Conservation (phyloP, 2,888 invertebrate species). For the Lasioglossum malachurum region DNA sequence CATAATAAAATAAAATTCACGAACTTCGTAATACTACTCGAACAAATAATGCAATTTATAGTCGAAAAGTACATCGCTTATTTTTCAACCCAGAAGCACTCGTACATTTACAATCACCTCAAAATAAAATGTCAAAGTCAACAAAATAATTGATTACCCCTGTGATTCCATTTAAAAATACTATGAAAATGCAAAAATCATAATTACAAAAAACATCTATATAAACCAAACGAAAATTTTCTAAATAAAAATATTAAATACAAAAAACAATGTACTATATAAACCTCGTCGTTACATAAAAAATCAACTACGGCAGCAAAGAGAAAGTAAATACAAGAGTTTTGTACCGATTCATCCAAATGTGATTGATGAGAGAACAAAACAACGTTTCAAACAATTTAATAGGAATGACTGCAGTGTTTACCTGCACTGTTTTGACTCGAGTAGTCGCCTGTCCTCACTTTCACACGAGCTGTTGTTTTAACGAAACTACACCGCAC, state of each 20-base stretch:
- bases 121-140: neutral
- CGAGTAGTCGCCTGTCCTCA: neutral
- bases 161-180: neutral
- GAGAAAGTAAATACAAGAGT: no score
- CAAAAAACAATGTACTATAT: neutral
- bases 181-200: neutral
- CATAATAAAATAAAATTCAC: neutral
- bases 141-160: neutral
- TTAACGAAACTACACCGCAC: neutral
- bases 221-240: neutral
- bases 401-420: neutral
- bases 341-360: neutral
- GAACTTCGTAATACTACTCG: neutral
- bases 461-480: conserved; percentile 2
- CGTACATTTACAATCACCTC: neutral
- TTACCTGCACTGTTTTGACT: conserved; percentile 24
- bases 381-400: neutral
- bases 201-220: neutral
- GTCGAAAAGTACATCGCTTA: neutral
- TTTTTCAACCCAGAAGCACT: neutral
- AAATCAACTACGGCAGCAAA: neutral
- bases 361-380: neutral
- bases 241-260: neutral
- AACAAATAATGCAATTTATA: neutral
- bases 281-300: neutral